Conservation (phyloP, 2,113 vertebrate genomes). For the Nyctereutes procyonoides region DNA sequence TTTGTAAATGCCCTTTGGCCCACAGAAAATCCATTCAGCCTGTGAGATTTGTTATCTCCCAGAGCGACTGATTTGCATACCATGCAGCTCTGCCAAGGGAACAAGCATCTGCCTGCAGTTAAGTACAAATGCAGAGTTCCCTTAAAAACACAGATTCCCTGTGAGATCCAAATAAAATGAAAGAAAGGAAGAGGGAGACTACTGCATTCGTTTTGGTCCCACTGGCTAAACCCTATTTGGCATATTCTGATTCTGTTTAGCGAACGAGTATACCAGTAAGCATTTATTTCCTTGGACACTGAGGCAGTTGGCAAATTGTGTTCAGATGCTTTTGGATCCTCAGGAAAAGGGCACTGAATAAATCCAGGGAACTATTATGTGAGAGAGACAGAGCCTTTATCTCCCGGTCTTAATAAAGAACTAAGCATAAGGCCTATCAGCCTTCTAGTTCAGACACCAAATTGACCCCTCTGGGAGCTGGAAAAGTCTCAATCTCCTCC, state of each 20-base stretch:
- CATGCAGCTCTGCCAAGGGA: slow-evolving; percentile 22
- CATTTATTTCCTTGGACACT: slow-evolving; percentile 46
- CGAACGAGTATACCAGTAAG: slow-evolving; percentile 17
- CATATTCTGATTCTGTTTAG: slow-evolving; percentile 14
- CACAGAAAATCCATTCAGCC: slow-evolving; percentile 75
- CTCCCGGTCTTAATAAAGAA: slow-evolving; percentile 76
- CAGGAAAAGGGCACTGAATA: slow-evolving; percentile 63
- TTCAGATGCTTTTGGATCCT: slow-evolving; percentile 6
- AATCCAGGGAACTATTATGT: slow-evolving; percentile 60
- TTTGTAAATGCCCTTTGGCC: slow-evolving; percentile 75
- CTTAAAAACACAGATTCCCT: slow-evolving; percentile 1
- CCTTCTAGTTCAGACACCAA: slow-evolving; percentile 72
- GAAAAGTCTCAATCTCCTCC: slow-evolving; percentile 49
- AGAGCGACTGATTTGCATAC: slow-evolving; percentile 74
- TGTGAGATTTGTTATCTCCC: slow-evolving; percentile 69
- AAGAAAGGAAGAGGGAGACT: neutral
- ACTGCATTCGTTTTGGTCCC: neutral
- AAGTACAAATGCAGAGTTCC: slow-evolving; percentile 28
- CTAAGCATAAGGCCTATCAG: slow-evolving; percentile 58
- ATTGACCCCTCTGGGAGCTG: slow-evolving; percentile 76
- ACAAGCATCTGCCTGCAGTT: slow-evolving; percentile 14
- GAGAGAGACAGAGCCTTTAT: slow-evolving; percentile 55
- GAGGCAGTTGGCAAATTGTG: neutral
- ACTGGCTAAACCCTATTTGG: slow-evolving; percentile 26
- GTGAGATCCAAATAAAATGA: neutral